Evolutionary conservation across 2,113 vertebrate species (phyloP).

Genomic region (Bostrychus sinensis): DNA sequence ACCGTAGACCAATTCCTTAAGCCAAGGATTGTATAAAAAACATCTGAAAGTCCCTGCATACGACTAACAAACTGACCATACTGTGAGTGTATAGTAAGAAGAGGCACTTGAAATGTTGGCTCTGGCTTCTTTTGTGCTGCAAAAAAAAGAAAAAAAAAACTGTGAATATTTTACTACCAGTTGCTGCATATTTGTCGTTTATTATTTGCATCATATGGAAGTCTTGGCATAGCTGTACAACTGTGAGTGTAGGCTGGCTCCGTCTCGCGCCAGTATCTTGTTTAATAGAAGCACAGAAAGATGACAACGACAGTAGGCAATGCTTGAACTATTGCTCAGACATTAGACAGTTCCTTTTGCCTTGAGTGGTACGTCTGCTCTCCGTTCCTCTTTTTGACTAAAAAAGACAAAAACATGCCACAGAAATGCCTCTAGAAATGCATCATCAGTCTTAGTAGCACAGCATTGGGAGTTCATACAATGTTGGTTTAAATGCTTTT

Average conservation of each 20-base stretch:
- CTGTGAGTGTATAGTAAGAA: slow-evolving; percentile 55
- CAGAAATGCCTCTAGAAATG: slow-evolving; percentile 14
- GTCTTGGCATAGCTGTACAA: slow-evolving; percentile 35
- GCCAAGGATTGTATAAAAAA: slow-evolving; percentile 48
- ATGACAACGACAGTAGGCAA: slow-evolving; percentile 14
- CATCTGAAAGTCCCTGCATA: slow-evolving; percentile 13
- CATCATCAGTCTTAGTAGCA: slow-evolving; percentile 35
- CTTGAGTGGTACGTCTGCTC: slow-evolving; percentile 33
- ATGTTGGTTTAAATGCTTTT: slow-evolving; percentile 23
- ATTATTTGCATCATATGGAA: slow-evolving; percentile 25
- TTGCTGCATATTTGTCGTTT: slow-evolving; percentile 32
- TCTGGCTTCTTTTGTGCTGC: slow-evolving; percentile 28
- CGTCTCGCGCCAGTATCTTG: slow-evolving; percentile 22
- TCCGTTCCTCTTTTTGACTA: slow-evolving; percentile 32
- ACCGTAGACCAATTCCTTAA: slow-evolving; percentile 29
- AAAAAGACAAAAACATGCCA: background rate
- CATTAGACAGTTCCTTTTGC: slow-evolving; percentile 19
- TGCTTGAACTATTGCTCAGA: slow-evolving; percentile 8
- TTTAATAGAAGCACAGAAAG: slow-evolving; percentile 9
- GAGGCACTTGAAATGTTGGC: slow-evolving; percentile 23
- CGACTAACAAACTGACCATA: slow-evolving; percentile 44
- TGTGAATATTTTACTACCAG: slow-evolving; percentile 20
- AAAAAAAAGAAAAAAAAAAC: too few species aligned
- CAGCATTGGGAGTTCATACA: slow-evolving; percentile 9
- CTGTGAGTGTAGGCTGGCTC: slow-evolving; percentile 43